Conservation (phyloP, 2,888 invertebrate genomes). For the Euplexia lucipara region DNA sequence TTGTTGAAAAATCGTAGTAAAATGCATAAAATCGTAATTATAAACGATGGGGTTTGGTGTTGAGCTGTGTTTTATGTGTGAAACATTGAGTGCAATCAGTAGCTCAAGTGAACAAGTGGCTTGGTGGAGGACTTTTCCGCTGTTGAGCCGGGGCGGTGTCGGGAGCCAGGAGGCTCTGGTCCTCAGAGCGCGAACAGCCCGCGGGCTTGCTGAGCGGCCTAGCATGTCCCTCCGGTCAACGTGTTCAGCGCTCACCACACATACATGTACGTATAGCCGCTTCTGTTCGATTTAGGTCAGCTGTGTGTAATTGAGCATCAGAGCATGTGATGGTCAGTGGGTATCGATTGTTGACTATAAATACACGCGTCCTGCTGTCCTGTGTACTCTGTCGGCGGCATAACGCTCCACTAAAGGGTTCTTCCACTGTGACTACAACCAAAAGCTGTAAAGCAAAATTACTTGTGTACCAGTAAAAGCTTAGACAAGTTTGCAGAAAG, state of each 20-base stretch:
- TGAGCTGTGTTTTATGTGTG: conserved; percentile 55
- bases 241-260: conserved; percentile 18
- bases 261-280: conserved; percentile 40
- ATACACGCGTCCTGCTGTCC: conserved; percentile 79
- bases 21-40: conserved; percentile 66
- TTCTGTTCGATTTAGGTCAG: conserved; percentile 48
- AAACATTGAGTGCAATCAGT: conserved; percentile 40
- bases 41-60: conserved; percentile 70
- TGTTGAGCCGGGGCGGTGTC: conserved; percentile 60
- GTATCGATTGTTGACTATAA: conserved; percentile 68
- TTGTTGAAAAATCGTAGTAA: conserved; percentile 58
- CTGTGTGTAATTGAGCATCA: conserved; percentile 38
- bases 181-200: conserved; percentile 34
- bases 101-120: conserved; percentile 33
- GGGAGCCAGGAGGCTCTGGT: conserved; percentile 53
- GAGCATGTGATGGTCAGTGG: conserved; percentile 55
- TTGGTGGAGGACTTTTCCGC: conserved; percentile 43
- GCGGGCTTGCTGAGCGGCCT: conserved; percentile 14
- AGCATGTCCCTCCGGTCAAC: conserved; percentile 47
- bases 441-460: neutral
- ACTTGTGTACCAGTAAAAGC: neutral
- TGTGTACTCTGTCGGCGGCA: conserved; percentile 72
- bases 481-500: neutral
- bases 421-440: neutral
- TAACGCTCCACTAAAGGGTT: neutral